Conservation (phyloP, 2,797 vertebrate species). For the Erpetoichthys calabaricus region DNA sequence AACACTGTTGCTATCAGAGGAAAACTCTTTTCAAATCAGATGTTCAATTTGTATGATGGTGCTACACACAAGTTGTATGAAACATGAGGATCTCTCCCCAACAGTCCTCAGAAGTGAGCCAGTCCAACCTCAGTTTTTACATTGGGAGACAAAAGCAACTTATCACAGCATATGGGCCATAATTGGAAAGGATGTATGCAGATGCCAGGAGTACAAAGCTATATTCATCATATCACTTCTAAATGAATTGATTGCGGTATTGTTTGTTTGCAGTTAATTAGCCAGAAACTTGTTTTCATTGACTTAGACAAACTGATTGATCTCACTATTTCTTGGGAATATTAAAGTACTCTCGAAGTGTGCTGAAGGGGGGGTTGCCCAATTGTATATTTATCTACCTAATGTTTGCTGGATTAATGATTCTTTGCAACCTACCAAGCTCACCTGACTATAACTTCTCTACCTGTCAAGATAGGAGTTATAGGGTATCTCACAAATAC, state of each 20-base stretch:
- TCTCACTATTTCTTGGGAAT: neutral
- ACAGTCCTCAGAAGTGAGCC: no score
- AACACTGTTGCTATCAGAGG: no score
- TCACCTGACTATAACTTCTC: no score
- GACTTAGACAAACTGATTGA: constrained; percentile 34
- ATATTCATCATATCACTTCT: constrained; percentile 65
- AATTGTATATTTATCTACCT: neutral
- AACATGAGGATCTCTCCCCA: no score
- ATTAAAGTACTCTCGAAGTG: neutral
- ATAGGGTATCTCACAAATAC: no score
- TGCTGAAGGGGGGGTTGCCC: neutral
- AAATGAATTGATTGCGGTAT: constrained; percentile 62
- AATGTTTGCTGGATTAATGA: neutral
- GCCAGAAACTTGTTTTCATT: constrained; percentile 81
- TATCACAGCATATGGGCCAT: constrained; percentile 67
- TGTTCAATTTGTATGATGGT: no score
- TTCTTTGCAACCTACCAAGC: no score
- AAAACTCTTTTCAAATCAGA: no score
- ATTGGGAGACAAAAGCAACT: constrained; percentile 32
- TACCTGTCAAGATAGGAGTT: no score
- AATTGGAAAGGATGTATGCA: constrained; percentile 62
- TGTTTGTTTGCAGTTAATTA: constrained; percentile 83
- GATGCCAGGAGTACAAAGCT: constrained; percentile 64
- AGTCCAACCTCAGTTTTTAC: constrained; percentile 36
- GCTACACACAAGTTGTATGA: no score